Conservation (phyloP, 35 echinoderm and acorn worm species). For the Apostichopus parvimensis region DNA sequence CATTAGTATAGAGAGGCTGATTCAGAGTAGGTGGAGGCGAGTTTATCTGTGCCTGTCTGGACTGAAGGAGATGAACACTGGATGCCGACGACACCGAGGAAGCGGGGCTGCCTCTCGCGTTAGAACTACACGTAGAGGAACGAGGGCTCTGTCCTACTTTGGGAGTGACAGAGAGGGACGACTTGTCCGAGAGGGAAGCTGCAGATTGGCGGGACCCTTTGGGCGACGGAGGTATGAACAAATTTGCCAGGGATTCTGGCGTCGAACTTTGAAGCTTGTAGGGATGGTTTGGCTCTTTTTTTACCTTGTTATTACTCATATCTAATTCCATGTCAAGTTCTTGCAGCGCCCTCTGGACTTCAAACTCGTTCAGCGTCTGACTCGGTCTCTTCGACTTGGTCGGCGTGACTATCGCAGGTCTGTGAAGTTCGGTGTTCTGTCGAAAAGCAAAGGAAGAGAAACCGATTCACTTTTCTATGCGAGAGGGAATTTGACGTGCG, state of each 20-base stretch:
- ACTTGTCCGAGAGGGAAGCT: neutral
- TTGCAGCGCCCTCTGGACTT: slow-evolving; percentile 47
- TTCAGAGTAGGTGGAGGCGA: neutral
- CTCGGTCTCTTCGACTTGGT: slow-evolving; percentile 53
- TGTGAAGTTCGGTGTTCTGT: slow-evolving; percentile 21
- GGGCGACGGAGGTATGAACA: slow-evolving; percentile 24
- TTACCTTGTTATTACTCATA: neutral
- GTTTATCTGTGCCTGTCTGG: neutral
- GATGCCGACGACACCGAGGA: slow-evolving; percentile 43
- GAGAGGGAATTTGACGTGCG: no score
- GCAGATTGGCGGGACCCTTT: neutral
- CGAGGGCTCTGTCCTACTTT: slow-evolving; percentile 32
- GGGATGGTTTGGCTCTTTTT: neutral
- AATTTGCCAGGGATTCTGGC: slow-evolving; percentile 33
- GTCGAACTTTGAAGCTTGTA: neutral
- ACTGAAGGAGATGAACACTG: slow-evolving; percentile 31
- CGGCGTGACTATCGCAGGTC: slow-evolving; percentile 52
- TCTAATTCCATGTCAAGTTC: slow-evolving; percentile 36
- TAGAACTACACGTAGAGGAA: slow-evolving; percentile 3
- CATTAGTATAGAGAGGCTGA: neutral
- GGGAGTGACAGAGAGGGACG: neutral
- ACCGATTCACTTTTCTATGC: no score
- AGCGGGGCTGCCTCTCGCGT: neutral
- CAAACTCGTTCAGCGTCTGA: slow-evolving; percentile 43
- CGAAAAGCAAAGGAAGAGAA: neutral